Conservation (phyloP, 2,797 vertebrate species). For the Scolopax rusticola region DNA sequence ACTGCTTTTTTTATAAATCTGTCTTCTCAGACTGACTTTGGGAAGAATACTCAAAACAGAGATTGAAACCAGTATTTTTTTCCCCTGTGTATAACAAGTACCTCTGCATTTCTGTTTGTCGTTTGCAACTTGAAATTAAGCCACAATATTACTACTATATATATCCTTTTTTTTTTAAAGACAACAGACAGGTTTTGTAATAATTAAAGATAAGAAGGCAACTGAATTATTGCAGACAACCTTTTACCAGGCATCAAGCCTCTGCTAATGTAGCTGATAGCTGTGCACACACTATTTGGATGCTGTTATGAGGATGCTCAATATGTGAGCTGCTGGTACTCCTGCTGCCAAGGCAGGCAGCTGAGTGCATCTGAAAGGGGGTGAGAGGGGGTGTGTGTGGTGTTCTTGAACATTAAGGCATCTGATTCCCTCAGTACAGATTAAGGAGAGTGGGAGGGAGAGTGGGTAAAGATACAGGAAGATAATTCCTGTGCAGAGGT, state of each 20-base stretch:
- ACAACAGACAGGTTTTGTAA: too few species aligned
- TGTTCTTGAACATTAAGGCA: background rate
- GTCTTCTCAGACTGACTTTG: background rate
- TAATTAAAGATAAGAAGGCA: background rate
- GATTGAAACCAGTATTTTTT: background rate
- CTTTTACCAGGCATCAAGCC: background rate
- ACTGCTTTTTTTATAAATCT: background rate
- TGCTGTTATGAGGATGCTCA: accelerated
- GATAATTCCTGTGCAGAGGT: constrained; percentile 15
- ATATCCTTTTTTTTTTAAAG: too few species aligned
- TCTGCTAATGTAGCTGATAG: background rate
- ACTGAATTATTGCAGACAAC: background rate
- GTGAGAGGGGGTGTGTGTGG: too few species aligned
- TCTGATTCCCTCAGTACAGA: background rate
- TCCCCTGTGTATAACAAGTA: background rate
- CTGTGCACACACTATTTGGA: background rate
- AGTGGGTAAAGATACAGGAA: constrained; percentile 13
- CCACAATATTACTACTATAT: too few species aligned
- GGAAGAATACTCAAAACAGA: background rate
- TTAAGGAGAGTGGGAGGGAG: constrained; percentile 22
- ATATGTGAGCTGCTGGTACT: background rate
- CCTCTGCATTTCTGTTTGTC: background rate
- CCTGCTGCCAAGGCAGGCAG: background rate
- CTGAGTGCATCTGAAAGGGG: background rate
- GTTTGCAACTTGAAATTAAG: constrained; percentile 3